phyloP scores from a whole-genome alignment of 2,888 invertebrate genomes.

The Caenorhabditis sp. region DNA sequence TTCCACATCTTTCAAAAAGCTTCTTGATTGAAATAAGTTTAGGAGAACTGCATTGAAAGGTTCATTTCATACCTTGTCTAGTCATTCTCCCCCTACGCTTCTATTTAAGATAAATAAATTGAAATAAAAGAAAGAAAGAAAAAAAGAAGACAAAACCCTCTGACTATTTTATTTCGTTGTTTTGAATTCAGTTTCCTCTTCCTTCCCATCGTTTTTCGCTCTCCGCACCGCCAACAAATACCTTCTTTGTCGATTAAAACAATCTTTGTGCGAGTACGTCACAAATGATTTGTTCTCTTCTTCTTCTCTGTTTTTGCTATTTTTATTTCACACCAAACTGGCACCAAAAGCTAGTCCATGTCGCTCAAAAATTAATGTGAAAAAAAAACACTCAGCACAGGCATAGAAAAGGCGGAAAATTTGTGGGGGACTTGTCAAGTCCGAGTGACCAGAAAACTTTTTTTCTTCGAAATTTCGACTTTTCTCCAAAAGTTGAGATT shows the following conservation, averaged over 20 bases:
- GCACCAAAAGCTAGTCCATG: background rate
- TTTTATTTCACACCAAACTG: background rate
- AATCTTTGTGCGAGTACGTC: background rate
- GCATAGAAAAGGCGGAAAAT: background rate
- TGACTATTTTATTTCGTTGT: background rate
- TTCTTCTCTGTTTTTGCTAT: background rate
- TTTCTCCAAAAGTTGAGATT: no score
- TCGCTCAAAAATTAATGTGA: background rate
- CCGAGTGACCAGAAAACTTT: background rate
- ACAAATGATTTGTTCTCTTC: background rate
- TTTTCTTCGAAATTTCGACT: background rate
- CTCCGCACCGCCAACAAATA: background rate
- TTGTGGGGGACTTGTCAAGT: background rate
- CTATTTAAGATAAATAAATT: background rate
- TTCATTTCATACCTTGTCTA: background rate
- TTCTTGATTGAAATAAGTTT: no score
- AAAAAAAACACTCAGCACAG: background rate
- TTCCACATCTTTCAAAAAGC: no score
- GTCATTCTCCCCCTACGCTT: background rate
- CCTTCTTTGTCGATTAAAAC: background rate
- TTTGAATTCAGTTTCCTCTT: background rate
- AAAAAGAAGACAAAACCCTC: background rate
- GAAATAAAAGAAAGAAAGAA: background rate
- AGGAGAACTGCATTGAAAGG: no score
- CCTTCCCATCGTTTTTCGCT: background rate